Evolutionary conservation across 2,797 vertebrate species (phyloP).

Genomic region (Lindbergichthys nudifrons): DNA sequence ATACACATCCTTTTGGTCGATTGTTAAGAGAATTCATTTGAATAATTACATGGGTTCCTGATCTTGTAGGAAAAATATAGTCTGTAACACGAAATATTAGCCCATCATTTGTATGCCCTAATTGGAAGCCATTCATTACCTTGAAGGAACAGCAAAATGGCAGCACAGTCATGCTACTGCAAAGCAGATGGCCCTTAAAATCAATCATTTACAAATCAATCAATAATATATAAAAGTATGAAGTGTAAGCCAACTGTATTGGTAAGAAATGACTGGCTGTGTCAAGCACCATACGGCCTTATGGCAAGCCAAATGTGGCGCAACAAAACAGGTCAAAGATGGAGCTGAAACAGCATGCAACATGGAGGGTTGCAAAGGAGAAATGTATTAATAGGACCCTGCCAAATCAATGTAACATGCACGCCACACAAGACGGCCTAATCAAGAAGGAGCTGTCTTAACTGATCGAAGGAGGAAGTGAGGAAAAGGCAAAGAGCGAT

Average conservation of each 20-base stretch:
- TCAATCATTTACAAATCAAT: slow-evolving; percentile 78
- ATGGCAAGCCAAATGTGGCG: slow-evolving; percentile 36
- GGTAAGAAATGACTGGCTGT: slow-evolving; percentile 48
- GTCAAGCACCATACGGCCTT: slow-evolving; percentile 58
- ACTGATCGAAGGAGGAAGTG: slow-evolving; percentile 54
- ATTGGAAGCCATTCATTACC: slow-evolving; percentile 63
- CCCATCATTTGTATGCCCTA: slow-evolving; percentile 51
- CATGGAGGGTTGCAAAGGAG: slow-evolving; percentile 37
- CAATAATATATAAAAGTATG: slow-evolving; percentile 68
- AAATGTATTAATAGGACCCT: slow-evolving; percentile 51
- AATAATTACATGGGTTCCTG: slow-evolving; percentile 50
- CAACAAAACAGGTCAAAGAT: slow-evolving; percentile 65
- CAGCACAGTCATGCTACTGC: slow-evolving; percentile 27
- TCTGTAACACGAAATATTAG: slow-evolving; percentile 45
- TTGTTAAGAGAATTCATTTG: slow-evolving; percentile 30
- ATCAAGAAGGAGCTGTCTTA: slow-evolving; percentile 48
- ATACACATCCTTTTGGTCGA: slow-evolving; percentile 36
- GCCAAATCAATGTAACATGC: slow-evolving; percentile 44
- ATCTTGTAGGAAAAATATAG: slow-evolving; percentile 31
- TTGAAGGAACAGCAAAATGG: slow-evolving; percentile 43
- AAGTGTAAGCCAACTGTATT: slow-evolving; percentile 57
- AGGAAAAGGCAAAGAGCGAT: slow-evolving; percentile 57
- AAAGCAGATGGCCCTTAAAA: slow-evolving; percentile 77
- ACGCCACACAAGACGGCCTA: slow-evolving; percentile 21
- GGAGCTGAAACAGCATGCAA: slow-evolving; percentile 42